These are phyloP conservation scores for Lathronympha strigana DNA, from an alignment of 2,888 invertebrate species.

Conservation along the genomic window DNA sequence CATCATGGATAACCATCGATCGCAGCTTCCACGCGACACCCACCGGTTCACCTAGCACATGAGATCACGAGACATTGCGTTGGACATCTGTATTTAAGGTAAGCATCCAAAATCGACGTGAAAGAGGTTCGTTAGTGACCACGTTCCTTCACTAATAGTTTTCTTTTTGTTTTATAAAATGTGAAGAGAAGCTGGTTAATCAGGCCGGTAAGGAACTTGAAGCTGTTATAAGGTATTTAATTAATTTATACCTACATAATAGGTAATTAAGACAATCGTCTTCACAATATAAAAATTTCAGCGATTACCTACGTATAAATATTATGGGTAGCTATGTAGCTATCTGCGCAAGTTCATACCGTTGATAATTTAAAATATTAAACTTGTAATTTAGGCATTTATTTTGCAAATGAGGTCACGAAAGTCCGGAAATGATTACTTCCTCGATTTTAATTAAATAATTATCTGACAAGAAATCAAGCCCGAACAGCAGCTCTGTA, in stretches of 20 bases:
- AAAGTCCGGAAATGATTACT: constrained; percentile 13
- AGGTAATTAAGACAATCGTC: too few species aligned
- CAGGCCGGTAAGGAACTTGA: too few species aligned
- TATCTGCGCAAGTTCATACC: background rate
- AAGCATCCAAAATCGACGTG: background rate
- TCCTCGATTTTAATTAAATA: constrained; percentile 18
- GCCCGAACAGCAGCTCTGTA: constrained; percentile 5
- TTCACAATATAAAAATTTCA: too few species aligned
- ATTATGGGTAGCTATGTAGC: background rate
- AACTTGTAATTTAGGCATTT: background rate
- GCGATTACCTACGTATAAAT: too few species aligned
- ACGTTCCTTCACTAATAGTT: too few species aligned
- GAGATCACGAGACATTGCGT: constrained; percentile 1
- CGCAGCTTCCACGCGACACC: constrained; percentile 49
- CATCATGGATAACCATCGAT: constrained; percentile 75
- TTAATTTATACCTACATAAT: too few species aligned
- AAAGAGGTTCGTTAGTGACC: too few species aligned
- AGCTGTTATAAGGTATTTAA: too few species aligned
- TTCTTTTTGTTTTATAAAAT: too few species aligned
- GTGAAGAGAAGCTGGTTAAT: too few species aligned
- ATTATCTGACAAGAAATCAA: constrained; percentile 20
- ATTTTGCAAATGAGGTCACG: background rate
- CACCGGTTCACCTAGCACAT: constrained; percentile 36
- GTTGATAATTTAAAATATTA: background rate
- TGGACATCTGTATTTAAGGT: background rate